A percentile compares a stretch with the other conserved stretches of the same genome.
Conservation (phyloP, 2,797 vertebrate species). For the Columba guinea region DNA sequence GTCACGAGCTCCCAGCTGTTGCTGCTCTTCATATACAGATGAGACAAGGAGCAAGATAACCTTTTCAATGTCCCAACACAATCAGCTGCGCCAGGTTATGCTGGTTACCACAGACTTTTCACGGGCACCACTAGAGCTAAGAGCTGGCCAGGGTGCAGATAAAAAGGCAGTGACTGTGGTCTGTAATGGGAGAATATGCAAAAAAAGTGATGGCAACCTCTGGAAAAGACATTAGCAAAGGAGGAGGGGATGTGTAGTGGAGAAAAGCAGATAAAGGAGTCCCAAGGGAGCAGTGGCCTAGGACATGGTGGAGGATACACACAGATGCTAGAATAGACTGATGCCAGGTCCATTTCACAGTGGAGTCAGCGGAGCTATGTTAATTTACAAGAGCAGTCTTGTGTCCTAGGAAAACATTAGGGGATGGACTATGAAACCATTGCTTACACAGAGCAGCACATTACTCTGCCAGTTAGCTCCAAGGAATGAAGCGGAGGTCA, state of each 20-base stretch:
- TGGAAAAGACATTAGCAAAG: background rate
- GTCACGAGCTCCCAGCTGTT: background rate
- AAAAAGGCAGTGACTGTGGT: background rate
- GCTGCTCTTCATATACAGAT: background rate
- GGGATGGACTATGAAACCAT: background rate
- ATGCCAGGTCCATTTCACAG: background rate
- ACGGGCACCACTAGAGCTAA: background rate
- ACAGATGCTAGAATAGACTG: background rate
- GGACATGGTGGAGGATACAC: background rate
- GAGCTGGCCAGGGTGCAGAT: background rate
- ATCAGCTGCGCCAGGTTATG: background rate
- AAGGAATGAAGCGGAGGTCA: background rate
- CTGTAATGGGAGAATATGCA: background rate
- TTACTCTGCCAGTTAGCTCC: background rate
- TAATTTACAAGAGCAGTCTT: background rate
- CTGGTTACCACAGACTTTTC: fast-evolving
- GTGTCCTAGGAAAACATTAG: background rate
- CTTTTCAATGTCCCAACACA: background rate
- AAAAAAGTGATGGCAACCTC: background rate
- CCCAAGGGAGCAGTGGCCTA: background rate
- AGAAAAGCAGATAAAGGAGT: background rate
- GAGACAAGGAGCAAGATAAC: fast-evolving
- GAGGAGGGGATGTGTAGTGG: background rate
- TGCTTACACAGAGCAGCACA: background rate
- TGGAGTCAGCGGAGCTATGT: background rate